Percentiles rank a stretch among this genome's conserved stretches.
Conservation (phyloP, 2,888 invertebrate genomes). For the Erpobdella octoculata region DNA sequence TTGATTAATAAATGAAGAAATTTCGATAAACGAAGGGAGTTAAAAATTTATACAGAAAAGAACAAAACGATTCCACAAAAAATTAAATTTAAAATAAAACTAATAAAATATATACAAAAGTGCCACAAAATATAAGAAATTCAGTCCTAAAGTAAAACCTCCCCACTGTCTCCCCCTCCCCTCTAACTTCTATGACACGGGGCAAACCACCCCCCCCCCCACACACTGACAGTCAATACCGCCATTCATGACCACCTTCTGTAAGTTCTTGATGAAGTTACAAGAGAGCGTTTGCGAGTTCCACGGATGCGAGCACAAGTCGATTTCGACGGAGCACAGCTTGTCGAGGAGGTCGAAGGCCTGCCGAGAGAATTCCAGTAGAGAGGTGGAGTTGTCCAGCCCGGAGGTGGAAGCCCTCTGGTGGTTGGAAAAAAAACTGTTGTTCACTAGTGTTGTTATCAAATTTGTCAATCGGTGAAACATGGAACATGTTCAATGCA, state of each 20-base stretch:
- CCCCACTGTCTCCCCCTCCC: too few species aligned
- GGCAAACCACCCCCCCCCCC: too few species aligned
- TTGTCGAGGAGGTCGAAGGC: neutral
- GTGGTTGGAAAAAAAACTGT: too few species aligned
- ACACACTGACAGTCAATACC: too few species aligned
- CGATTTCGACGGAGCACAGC: neutral
- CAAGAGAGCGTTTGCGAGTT: neutral
- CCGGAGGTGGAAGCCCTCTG: neutral
- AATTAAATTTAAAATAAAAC: neutral
- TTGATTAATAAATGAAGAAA: neutral
- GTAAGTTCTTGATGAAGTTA: slow-evolving; percentile 4
- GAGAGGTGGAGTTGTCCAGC: neutral
- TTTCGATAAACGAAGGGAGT: too few species aligned
- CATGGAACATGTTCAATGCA: too few species aligned
- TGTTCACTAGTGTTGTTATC: too few species aligned
- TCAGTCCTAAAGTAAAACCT: too few species aligned
- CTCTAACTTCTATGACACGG: too few species aligned
- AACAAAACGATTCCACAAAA: neutral
- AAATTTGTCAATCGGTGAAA: too few species aligned
- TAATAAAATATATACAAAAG: neutral
- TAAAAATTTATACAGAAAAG: neutral
- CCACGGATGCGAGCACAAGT: slow-evolving; percentile 11
- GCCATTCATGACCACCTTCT: slow-evolving; percentile 2
- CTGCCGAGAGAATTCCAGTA: neutral
- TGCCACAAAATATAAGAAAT: too few species aligned